Evolutionary conservation across 2,113 vertebrate genomes (phyloP).

Genomic region (Eonycteris spelaea): DNA sequence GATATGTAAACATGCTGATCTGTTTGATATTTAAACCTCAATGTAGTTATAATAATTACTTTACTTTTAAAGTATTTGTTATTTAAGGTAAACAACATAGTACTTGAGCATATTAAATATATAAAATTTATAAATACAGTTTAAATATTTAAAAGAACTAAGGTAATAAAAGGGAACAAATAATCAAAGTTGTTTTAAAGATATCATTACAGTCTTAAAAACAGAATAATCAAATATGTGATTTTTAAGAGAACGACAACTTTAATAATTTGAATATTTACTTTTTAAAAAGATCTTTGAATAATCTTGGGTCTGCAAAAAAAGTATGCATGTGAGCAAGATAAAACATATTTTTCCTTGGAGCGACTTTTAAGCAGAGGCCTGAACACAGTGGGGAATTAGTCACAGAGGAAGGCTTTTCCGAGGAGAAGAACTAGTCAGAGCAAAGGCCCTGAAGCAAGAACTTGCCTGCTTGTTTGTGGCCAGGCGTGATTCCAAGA

Average conservation of each 20-base stretch:
- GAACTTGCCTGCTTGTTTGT: background rate
- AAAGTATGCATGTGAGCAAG: background rate
- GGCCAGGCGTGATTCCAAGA: background rate
- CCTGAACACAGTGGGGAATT: background rate
- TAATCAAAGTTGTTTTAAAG: background rate
- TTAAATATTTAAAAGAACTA: constrained; percentile 8
- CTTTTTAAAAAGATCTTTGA: background rate
- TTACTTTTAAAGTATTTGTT: background rate
- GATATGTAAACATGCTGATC: background rate
- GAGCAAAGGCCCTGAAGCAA: background rate
- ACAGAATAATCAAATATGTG: background rate
- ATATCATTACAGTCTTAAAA: background rate
- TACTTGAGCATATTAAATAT: background rate
- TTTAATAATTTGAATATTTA: background rate
- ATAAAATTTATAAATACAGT: background rate
- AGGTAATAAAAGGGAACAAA: background rate
- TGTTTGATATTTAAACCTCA: background rate
- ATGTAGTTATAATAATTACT: background rate
- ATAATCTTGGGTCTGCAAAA: background rate
- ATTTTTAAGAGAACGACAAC: background rate
- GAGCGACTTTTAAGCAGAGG: background rate
- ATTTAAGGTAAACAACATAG: background rate
- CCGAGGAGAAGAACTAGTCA: background rate
- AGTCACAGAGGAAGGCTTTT: background rate
- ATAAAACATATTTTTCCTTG: background rate